A percentile compares a stretch with the other conserved stretches of the same genome.
phyloP scores from a whole-genome alignment of 2,797 vertebrate species.

The Sorex maritimensis region DNA sequence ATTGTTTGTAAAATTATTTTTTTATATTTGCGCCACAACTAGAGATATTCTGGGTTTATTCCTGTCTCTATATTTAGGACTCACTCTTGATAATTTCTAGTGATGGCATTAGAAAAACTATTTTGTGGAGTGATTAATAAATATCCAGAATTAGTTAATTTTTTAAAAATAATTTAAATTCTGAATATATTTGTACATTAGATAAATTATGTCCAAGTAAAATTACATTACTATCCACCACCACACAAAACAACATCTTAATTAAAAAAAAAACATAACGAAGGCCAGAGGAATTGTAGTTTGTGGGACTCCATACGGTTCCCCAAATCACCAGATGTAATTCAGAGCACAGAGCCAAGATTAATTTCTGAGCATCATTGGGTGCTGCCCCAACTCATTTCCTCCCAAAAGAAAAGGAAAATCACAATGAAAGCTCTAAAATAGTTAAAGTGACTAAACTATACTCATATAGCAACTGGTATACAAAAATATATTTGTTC shows the following conservation, averaged over 20 bases:
- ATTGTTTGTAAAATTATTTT: too few species aligned
- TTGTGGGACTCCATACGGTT: too few species aligned
- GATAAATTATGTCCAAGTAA: neutral
- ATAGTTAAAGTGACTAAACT: neutral
- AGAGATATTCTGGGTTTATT: too few species aligned
- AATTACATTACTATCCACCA: neutral
- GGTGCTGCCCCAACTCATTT: too few species aligned
- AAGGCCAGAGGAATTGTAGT: neutral
- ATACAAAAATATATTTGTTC: neutral
- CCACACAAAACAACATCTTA: constrained; percentile 3
- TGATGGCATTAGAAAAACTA: neutral
- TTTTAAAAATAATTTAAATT: neutral
- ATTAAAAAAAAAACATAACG: too few species aligned
- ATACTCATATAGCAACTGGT: neutral
- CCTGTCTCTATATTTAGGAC: too few species aligned
- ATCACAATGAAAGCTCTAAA: neutral
- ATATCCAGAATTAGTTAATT: neutral
- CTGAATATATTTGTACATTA: neutral
- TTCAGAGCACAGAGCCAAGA: too few species aligned
- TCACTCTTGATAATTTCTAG: neutral
- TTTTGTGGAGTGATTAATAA: neutral
- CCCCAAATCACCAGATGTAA: too few species aligned
- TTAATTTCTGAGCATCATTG: too few species aligned
- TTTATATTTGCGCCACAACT: too few species aligned
- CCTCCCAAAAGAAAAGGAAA: too few species aligned